Base-by-base conservation (phyloP, 1,140 invertebrate species). In the Oncopeltus fasciatus region DNA sequence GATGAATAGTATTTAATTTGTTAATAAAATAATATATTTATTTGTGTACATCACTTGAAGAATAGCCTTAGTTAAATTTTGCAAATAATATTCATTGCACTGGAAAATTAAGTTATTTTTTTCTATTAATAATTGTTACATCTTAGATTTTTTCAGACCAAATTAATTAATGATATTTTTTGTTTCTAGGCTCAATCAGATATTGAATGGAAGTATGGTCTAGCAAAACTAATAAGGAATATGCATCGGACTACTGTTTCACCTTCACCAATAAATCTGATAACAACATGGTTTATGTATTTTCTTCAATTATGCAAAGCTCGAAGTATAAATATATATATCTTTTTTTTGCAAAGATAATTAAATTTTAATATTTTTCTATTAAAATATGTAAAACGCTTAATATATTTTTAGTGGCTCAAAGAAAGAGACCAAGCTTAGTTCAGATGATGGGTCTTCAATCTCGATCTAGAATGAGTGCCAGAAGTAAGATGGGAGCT, bases 161-260 rank as follows among this genome's bases (percentile, higher is more conserved):
- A 14, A 38, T 38, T 8, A 38, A 8, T 5, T 38, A 14, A 38
- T 38, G 14, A 38, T 5, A 38, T 68, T 60, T 75, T 72, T 29
- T 57, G 4, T 33, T 57, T 57, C 65, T 72, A 95, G 82, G 92
- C 95, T 47, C 95, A 99, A 82, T 98, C 95, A n/a, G 96, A 99
- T 75, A 97, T 95, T 68, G 96, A 99, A 76, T 99, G 96, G 96
- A 99, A 99, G 75, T 99, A 96, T 72, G 96, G 96, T 29, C 76
- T 98, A 68, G 97, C 95, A 47, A 99, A 99, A 77, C 80, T 99
- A 68, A 97, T 99, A 70, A 80, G 95, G 67, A 95, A 96, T 72
- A 99, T 99, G 95, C 95, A 98, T 76, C 84, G 96, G 70, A 97
- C 95, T 8, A 93, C 91, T 43, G 92, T 93, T 2, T 95, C 96